A percentile compares a stretch with the other conserved stretches of the same genome.
Conservation (phyloP, 2,888 invertebrate genomes). For the Pseudococcus longispinus region DNA sequence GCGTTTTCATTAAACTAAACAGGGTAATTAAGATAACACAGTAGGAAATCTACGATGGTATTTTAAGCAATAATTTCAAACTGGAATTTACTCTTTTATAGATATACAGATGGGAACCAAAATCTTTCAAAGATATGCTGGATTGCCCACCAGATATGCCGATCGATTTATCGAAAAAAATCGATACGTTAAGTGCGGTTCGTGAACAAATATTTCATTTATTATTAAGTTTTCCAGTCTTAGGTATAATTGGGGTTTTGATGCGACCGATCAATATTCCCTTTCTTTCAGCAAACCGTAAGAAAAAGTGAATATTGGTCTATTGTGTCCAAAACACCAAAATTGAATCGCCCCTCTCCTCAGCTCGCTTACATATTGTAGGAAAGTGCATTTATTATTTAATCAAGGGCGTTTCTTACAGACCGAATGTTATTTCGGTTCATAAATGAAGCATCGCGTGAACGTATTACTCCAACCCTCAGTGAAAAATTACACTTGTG, state of each 20-base stretch:
- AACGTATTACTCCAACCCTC: not conserved
- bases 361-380: not conserved
- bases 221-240: not conserved
- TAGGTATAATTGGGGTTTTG: not conserved
- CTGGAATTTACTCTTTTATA: constrained; percentile 62
- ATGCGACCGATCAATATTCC: not conserved
- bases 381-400: constrained; percentile 7
- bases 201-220: not conserved
- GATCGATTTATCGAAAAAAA: not conserved
- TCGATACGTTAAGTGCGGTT: not conserved
- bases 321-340: not conserved
- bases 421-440: not conserved
- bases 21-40: constrained; percentile 66
- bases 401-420: not conserved
- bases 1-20: constrained; percentile 85
- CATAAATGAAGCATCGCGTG: not conserved
- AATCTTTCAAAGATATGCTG: constrained; percentile 67
- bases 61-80: not conserved
- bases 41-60: not conserved
- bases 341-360: not conserved
- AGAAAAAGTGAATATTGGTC: not conserved
- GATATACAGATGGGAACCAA: constrained; percentile 79
- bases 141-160: constrained; percentile 71
- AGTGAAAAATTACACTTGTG: not conserved
- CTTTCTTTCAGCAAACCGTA: not conserved